Percentiles rank a stretch among this genome's conserved stretches.
Conservation (phyloP, 2,113 vertebrate species). For the Otocyon megalotis region DNA sequence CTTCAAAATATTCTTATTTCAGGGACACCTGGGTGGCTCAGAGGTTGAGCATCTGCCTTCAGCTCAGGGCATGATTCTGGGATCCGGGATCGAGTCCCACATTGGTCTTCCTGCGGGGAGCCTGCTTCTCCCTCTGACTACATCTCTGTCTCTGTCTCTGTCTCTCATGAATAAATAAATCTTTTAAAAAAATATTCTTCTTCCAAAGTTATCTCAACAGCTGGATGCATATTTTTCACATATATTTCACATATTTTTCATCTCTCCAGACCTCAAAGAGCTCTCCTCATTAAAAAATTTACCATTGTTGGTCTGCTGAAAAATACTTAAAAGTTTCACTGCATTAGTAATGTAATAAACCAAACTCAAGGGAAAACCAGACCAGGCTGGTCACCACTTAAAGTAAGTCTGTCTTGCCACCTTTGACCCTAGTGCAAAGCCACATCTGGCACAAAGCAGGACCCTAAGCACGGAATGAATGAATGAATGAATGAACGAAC, state of each 20-base stretch:
- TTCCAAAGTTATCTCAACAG: conserved; percentile 29
- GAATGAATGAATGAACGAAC: background rate
- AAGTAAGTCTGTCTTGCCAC: background rate
- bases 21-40: too few relatives aligned
- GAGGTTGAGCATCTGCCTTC: too few relatives aligned
- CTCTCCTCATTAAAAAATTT: conserved; percentile 40
- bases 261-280: conserved; percentile 24
- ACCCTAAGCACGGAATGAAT: background rate
- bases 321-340: conserved; percentile 46
- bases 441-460: background rate
- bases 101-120: too few relatives aligned
- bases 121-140: too few relatives aligned
- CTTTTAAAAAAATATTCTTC: background rate
- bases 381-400: background rate
- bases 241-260: conserved; percentile 47
- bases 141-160: too few relatives aligned
- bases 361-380: conserved; percentile 8
- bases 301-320: background rate
- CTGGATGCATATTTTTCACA: background rate
- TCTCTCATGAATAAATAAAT: too few relatives aligned
- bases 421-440: background rate
- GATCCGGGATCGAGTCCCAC: too few relatives aligned
- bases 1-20: conserved; percentile 51
- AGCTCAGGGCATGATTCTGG: too few relatives aligned
- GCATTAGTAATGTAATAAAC: background rate